A percentile compares a stretch with the other conserved stretches of the same genome.
Evolutionary conservation across 1,140 invertebrate genomes (phyloP).

Genomic region (Frieseomelitta varia): DNA sequence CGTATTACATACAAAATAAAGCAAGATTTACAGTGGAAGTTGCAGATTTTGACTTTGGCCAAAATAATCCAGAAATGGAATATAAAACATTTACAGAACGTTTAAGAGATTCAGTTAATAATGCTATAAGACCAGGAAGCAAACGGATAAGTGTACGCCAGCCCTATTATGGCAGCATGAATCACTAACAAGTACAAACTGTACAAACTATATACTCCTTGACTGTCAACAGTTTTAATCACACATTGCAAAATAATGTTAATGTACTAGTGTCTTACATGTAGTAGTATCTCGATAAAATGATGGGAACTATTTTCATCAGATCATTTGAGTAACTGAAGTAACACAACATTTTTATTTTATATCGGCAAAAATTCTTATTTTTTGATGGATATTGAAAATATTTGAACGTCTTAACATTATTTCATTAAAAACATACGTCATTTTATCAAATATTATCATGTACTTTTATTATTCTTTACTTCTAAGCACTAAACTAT

Average conservation of each 20-base stretch:
- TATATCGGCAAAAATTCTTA: not conserved
- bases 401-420: not conserved
- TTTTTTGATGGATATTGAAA: not conserved
- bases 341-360: not conserved
- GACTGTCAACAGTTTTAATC: conserved; percentile 5
- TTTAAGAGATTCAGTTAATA: conserved; percentile 89
- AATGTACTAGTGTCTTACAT: not conserved
- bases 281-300: not conserved
- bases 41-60: conserved; percentile 93
- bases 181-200: conserved; percentile 52
- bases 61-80: conserved; percentile 88
- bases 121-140: conserved; percentile 80
- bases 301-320: not conserved
- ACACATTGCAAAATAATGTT: not conserved
- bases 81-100: conserved; percentile 93
- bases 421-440: not conserved
- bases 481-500: not conserved
- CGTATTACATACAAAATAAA: conserved; percentile 91
- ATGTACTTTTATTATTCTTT: not conserved
- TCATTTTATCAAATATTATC: not conserved
- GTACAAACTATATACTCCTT: conserved; percentile 31
- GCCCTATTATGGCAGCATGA: conserved; percentile 80
- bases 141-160: conserved; percentile 72
- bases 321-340: not conserved
- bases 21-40: conserved; percentile 91